These are phyloP conservation scores for Thecocarcelia acutangulata DNA, from an alignment of 2,888 invertebrate species.

Conservation along the genomic window DNA sequence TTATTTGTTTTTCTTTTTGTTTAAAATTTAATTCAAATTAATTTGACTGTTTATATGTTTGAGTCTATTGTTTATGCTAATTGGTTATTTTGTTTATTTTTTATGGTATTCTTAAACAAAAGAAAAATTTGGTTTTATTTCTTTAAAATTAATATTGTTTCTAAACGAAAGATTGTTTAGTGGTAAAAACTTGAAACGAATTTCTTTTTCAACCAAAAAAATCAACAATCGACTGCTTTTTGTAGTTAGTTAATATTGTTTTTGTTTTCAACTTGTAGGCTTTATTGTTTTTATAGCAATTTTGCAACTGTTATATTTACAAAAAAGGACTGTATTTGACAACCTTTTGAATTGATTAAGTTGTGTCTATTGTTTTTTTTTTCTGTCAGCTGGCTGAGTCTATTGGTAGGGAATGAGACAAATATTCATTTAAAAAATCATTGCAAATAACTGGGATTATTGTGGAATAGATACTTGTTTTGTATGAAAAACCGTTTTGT, in stretches of 20 bases:
- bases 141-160: background rate
- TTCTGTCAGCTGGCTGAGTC: slow-evolving; percentile 13
- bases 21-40: slow-evolving; percentile 22
- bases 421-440: slow-evolving; percentile 25
- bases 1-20: slow-evolving; percentile 7
- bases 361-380: slow-evolving; percentile 35
- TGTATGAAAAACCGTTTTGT: too few species aligned
- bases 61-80: slow-evolving; percentile 55
- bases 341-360: slow-evolving; percentile 23
- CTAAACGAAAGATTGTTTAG: background rate
- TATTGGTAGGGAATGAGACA: slow-evolving; percentile 20
- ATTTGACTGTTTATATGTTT: slow-evolving; percentile 10
- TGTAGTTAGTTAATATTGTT: slow-evolving; percentile 20
- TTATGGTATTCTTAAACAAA: background rate
- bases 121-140: slow-evolving; percentile 4
- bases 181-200: background rate
- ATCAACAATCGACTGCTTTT: slow-evolving; percentile 68
- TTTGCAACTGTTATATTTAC: slow-evolving; percentile 53
- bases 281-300: slow-evolving; percentile 40
- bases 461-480: background rate
- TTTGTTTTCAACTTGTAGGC: slow-evolving; percentile 24
- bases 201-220: slow-evolving; percentile 44
- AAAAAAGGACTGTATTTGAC: slow-evolving; percentile 2
- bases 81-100: slow-evolving; percentile 30
- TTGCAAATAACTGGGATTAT: slow-evolving; percentile 17